Evolutionary conservation across 2,797 vertebrate species (phyloP), one percentile per base, ranked within the genome.

Genomic region (Garrulus glandarius): DNA sequence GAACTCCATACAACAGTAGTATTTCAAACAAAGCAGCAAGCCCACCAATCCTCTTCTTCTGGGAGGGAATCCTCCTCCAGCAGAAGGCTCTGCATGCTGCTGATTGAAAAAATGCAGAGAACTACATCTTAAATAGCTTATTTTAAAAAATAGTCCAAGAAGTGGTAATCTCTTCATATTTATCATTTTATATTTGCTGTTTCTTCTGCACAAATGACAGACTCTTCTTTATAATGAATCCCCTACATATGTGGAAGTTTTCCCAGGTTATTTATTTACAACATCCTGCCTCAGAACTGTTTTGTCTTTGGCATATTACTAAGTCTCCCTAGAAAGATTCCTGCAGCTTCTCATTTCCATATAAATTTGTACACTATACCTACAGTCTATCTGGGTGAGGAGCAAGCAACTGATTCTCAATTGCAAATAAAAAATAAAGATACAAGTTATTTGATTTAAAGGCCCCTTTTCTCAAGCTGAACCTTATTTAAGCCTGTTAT

Each of bases 401-500:
- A 91, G 24, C n/a, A 78, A 84, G 85, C 39, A 82, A 83, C 20
- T 10, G 43, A 80, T 81, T 92, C 82, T 87, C 81, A 70, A 61
- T 23, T 77, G 82, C 90, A 93, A 89, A 72, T 43, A 83, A 92
- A 86, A 69, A 79, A 56, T 43, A 77, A 72, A 94, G 39, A 72
- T 36, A 78, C 5, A 30, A 70, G 92, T 94, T 79, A 77, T 70
- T 69, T 91, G 79, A 91, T 90, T 89, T 95, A 64, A 90, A 95
- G 68, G 96, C 65, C 69, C 84, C 44, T 92, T 77, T 96, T 89
- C 91, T 70, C 75, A 63, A 95, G 68, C 30, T 93, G 93, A 96
- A 88, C 76, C 95, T 96, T 67, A 94, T 87, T 95, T 95, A 75
- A 95, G 75, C 76, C 92, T 71, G 87, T 88, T 96, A 94, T 75